These are phyloP conservation scores for Steatornis caripensis DNA, from an alignment of 2,113 vertebrate species.

Conservation along the genomic window DNA sequence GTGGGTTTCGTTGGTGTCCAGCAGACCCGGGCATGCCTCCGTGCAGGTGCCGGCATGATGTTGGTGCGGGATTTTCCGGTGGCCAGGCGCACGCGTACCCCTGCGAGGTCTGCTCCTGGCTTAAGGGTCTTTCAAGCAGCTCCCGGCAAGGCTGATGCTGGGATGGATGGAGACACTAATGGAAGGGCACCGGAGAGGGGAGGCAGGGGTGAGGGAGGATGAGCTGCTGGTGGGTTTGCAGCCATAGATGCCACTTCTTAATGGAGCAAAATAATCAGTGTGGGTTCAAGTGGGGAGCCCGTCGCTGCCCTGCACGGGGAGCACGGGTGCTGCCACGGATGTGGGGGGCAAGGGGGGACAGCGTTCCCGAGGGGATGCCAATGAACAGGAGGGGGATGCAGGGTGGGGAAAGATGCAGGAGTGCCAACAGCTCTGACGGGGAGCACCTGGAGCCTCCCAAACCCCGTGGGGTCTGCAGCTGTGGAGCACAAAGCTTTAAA, in stretches of 20 bases:
- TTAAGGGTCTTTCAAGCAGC: background rate
- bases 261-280: background rate
- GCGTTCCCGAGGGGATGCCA: fast-evolving
- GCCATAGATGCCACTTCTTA: background rate
- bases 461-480: fast-evolving
- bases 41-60: fast-evolving
- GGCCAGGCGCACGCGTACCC: background rate
- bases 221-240: background rate
- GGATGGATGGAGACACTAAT: background rate
- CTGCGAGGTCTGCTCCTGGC: background rate
- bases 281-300: background rate
- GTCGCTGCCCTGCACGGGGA: fast-evolving
- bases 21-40: fast-evolving
- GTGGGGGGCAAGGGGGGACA: background rate
- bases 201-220: background rate
- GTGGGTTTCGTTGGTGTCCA: background rate
- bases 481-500: background rate
- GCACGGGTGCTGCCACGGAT: fast-evolving
- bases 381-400: background rate
- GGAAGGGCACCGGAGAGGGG: background rate
- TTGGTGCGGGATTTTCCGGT: background rate
- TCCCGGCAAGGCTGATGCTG: background rate
- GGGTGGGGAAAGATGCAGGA: background rate
- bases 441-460: background rate
- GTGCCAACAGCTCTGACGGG: background rate